Percentiles rank a stretch among this genome's conserved stretches.
These are phyloP conservation scores for Bufo bufo DNA, from an alignment of 2,113 vertebrate species.

Conservation along the genomic window DNA sequence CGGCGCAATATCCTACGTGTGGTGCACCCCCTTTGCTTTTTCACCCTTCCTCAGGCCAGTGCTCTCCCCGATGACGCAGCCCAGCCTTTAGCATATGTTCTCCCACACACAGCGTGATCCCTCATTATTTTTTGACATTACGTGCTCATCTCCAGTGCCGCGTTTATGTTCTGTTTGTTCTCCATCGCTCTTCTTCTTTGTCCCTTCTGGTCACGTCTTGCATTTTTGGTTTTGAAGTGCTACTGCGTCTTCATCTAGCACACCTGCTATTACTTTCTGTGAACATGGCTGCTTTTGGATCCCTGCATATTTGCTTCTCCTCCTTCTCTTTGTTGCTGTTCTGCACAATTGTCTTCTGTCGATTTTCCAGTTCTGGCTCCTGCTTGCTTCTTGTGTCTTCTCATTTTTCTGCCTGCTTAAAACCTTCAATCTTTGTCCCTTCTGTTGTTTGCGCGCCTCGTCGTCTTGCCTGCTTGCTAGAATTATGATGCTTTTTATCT, in stretches of 20 bases:
- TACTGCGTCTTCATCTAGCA: background rate
- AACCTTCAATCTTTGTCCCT: background rate
- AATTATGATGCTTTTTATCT: background rate
- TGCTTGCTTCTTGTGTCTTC: background rate
- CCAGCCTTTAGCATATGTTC: background rate
- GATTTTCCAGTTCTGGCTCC: background rate
- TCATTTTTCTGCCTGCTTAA: background rate
- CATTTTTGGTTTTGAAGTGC: background rate
- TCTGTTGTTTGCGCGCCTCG: background rate
- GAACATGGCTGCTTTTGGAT: background rate
- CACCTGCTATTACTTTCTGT: background rate
- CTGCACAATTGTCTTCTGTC: background rate
- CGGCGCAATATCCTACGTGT: constrained; percentile 20
- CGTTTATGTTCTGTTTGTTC: constrained; percentile 6
- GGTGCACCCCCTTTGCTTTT: background rate
- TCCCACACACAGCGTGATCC: background rate
- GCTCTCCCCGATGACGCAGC: background rate
- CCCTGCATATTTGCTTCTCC: constrained; percentile 45
- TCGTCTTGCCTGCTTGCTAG: background rate
- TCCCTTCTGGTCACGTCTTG: background rate
- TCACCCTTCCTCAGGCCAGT: constrained; percentile 6
- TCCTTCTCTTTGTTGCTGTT: constrained; percentile 32
- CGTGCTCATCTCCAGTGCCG: background rate
- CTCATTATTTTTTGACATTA: constrained; percentile 27
- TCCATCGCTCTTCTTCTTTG: background rate